Percentiles rank a stretch among this genome's conserved stretches.
Evolutionary conservation across 2,113 vertebrate species (phyloP).

Genomic region (Tragelaphus strepsiceros): DNA sequence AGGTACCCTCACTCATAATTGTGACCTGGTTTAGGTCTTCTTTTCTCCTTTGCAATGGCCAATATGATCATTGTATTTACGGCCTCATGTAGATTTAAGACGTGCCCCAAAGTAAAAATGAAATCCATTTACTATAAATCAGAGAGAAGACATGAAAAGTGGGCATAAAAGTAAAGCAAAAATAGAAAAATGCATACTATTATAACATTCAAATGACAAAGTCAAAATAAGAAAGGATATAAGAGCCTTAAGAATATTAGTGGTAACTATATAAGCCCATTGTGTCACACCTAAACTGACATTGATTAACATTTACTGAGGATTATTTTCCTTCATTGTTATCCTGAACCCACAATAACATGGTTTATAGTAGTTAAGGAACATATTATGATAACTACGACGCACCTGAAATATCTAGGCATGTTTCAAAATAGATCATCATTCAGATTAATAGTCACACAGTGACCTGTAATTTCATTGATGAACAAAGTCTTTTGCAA

Average conservation of each 20-base stretch:
- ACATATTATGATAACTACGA: background rate
- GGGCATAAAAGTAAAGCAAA: background rate
- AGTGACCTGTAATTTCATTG: background rate
- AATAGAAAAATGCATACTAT: background rate
- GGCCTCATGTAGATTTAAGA: background rate
- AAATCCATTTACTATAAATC: background rate
- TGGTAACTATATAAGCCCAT: background rate
- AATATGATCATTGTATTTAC: background rate
- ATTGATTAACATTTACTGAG: background rate
- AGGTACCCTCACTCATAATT: background rate
- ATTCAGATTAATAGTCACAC: background rate
- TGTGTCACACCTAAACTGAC: background rate
- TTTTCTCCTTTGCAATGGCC: background rate
- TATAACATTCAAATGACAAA: background rate
- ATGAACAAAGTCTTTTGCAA: background rate
- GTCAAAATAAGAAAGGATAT: background rate
- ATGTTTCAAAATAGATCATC: background rate
- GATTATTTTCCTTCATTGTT: background rate
- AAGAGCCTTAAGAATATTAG: background rate
- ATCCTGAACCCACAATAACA: background rate
- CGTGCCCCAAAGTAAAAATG: rapidly evolving
- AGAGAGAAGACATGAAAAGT: background rate
- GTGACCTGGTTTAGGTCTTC: background rate
- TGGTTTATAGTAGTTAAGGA: background rate
- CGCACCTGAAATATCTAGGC: background rate